Conservation (phyloP, 35 echinoderm and acorn worm genomes). For the Diadema setosum region DNA sequence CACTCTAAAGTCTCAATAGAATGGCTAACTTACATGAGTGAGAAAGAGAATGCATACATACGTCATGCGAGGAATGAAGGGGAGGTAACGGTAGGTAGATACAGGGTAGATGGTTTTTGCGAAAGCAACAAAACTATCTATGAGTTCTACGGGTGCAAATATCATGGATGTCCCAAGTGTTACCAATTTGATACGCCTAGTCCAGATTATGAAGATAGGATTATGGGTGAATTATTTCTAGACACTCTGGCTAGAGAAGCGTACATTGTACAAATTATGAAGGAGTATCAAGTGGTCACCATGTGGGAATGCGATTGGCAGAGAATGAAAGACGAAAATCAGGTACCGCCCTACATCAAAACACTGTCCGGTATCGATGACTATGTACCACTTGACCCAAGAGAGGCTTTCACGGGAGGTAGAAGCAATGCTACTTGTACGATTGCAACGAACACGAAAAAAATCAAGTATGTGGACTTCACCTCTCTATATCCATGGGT, state of each 20-base stretch:
- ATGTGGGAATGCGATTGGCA: constrained; percentile 63
- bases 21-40: constrained; percentile 23
- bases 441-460: neutral
- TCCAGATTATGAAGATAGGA: neutral
- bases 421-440: constrained; percentile 47
- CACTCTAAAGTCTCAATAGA: constrained; percentile 17
- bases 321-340: neutral
- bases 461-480: constrained; percentile 55
- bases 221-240: constrained; percentile 24
- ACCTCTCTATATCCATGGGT: constrained; percentile 11
- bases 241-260: neutral
- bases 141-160: constrained; percentile 22
- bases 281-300: neutral
- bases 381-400: constrained; percentile 10
- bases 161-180: constrained; percentile 51
- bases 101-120: constrained; percentile 46
- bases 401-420: constrained; percentile 61
- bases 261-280: neutral
- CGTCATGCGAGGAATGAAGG: constrained; percentile 57
- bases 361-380: neutral
- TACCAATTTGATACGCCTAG: constrained; percentile 3
- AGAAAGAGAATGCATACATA: constrained; percentile 38
- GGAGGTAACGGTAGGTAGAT: constrained; percentile 13
- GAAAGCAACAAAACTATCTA: constrained; percentile 26
- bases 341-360: neutral